Evolutionary conservation across 2,888 invertebrate species (phyloP).

Genomic region (Hypercompe scribonia): DNA sequence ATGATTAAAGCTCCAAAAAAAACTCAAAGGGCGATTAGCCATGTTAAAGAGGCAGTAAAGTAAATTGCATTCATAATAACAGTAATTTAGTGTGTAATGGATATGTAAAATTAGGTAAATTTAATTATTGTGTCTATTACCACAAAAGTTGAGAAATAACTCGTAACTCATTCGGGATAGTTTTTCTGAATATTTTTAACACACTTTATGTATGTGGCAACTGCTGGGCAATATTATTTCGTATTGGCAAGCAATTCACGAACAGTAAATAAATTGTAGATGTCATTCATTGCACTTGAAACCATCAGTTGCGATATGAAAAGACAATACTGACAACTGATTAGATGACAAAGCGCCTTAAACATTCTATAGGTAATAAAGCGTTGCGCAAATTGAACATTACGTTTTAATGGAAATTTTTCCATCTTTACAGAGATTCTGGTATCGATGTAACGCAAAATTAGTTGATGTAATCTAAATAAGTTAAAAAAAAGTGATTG

Average conservation of each 20-base stretch:
- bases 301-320: conserved; percentile 38
- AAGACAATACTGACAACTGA: conserved; percentile 45
- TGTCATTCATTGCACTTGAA: conserved; percentile 25
- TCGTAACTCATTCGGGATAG: neutral
- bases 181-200: neutral
- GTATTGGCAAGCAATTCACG: conserved; percentile 6
- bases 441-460: conserved; percentile 73
- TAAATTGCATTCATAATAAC: neutral
- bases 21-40: neutral
- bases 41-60: neutral
- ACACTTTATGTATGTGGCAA: conserved; percentile 23
- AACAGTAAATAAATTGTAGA: conserved; percentile 25
- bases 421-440: conserved; percentile 63
- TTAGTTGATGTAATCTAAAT: conserved; percentile 75
- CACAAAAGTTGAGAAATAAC: conserved; percentile 27
- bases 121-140: neutral
- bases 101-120: neutral
- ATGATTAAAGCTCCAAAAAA: neutral
- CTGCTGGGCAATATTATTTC: neutral
- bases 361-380: conserved; percentile 59
- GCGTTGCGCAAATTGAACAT: conserved; percentile 70
- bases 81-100: conserved; percentile 29
- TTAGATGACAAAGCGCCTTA: conserved; percentile 43
- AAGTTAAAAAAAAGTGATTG: conserved; percentile 66
- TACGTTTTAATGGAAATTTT: conserved; percentile 72